Conservation (phyloP, 2,113 vertebrate genomes). For the Shinisaurus crocodilurus region DNA sequence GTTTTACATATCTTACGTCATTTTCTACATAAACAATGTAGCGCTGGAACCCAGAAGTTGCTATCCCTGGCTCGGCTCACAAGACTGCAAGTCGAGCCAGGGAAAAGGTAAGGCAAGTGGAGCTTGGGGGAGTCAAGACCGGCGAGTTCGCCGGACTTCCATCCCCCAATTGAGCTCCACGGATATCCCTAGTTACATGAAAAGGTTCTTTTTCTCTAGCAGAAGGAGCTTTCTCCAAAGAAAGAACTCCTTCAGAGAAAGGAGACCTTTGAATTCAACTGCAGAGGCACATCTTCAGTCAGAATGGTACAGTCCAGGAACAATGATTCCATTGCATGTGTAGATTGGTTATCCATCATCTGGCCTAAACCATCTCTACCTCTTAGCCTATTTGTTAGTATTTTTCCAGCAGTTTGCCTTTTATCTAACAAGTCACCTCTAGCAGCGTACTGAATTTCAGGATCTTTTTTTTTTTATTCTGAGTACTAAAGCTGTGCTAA, state of each 20-base stretch:
- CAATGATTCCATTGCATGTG: background rate
- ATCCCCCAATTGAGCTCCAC: too few species aligned
- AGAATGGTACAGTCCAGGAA: background rate
- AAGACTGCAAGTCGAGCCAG: too few species aligned
- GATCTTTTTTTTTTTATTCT: background rate
- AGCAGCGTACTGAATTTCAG: background rate
- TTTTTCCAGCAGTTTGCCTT: background rate
- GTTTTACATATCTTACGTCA: too few species aligned
- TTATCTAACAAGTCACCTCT: background rate
- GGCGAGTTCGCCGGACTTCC: too few species aligned
- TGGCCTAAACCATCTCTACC: background rate
- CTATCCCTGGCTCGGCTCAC: too few species aligned
- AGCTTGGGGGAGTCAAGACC: too few species aligned
- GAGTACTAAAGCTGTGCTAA: background rate
- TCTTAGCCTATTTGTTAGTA: background rate
- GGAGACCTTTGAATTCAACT: background rate
- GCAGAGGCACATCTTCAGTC: background rate
- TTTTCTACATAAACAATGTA: too few species aligned
- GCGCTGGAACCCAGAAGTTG: too few species aligned
- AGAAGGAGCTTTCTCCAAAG: background rate
- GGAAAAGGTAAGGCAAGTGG: too few species aligned
- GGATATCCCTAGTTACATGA: too few species aligned
- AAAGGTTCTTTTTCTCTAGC: too few species aligned
- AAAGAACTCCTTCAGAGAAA: background rate
- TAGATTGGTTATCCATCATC: background rate